Base-by-base conservation (phyloP, 2,888 invertebrate genomes). In the Marasmarcha lunaedactyla region DNA sequence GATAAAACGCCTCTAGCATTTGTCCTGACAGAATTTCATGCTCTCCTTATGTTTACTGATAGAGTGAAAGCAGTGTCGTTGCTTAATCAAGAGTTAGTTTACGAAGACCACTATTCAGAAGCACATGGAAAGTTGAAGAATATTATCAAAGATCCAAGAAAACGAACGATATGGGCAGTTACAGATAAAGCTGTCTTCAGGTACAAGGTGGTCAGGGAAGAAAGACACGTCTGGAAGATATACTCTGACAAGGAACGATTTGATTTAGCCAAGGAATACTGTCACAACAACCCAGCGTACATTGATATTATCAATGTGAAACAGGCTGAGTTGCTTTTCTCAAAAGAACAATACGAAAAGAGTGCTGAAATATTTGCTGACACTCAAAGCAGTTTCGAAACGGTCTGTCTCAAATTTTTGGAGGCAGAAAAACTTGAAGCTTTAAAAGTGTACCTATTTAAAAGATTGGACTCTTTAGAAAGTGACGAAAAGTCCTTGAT, bases 301-400 rank as follows among this genome's bases (percentile, higher is more conserved):
- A 85, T 93, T 48, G 94, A 97, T 62, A 89, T 90, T 49, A 94
- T 97, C 0, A 85, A 95, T 15, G 90, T 92, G 0, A 92, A 92
- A 63, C 94, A 97, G 70, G 97, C 97, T 0, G 94, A 97, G 55
- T 85, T 91, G 57, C 84, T 92, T 1, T 97, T 96, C 57, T 86
- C 88, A 4, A 88, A 90, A 47, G 89, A 89, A 42, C 86, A 92
- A 71, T 97, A 90, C 54, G 88, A 91, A 43, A 87, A 88, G 50
- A 95, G 96, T 64, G 98, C 98, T 0, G 85, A 89, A 52, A 88
- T 93, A 49, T 98, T 92, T 65, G 95, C 98, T 0, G 90, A 95
- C 55, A 96, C 97, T 0, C 90, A 92, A 53, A 91, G 92, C 33
- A 93, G 96, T 13, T 98, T 99, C 63, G 98, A 98, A 77, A 95